phyloP scores from a whole-genome alignment of 2,113 vertebrate genomes.

The Dissostichus mawsoni region DNA sequence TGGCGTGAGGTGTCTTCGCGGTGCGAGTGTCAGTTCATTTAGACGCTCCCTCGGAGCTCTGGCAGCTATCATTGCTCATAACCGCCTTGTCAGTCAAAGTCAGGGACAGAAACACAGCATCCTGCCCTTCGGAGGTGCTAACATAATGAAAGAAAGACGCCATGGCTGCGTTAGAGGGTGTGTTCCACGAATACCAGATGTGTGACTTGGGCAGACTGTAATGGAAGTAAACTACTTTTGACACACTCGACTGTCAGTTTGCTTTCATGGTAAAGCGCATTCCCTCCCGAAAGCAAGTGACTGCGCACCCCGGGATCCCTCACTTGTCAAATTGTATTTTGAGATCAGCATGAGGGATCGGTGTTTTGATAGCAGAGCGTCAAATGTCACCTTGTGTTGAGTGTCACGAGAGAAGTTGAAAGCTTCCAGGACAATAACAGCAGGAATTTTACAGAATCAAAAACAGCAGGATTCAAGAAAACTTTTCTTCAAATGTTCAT shows the following conservation, averaged over 20 bases:
- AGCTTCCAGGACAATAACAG: slow-evolving; percentile 11
- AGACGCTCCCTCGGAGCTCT: slow-evolving; percentile 70
- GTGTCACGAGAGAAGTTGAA: slow-evolving; percentile 12
- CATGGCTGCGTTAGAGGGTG: slow-evolving; percentile 24
- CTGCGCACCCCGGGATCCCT: slow-evolving; percentile 54
- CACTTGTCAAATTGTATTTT: slow-evolving; percentile 66
- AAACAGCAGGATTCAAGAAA: not conserved
- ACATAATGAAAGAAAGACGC: slow-evolving; percentile 63
- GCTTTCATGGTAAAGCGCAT: slow-evolving; percentile 61
- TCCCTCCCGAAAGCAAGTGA: slow-evolving; percentile 45
- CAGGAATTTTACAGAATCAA: not conserved
- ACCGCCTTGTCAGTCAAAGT: slow-evolving; percentile 79
- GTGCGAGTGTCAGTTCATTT: slow-evolving; percentile 77
- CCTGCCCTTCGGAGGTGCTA: slow-evolving; percentile 65
- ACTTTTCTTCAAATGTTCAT: not conserved
- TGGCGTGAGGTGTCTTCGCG: slow-evolving; percentile 71
- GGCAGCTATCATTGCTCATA: slow-evolving; percentile 80
- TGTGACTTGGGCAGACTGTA: slow-evolving; percentile 58
- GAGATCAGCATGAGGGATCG: slow-evolving; percentile 47
- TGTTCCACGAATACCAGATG: slow-evolving; percentile 68
- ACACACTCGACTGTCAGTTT: slow-evolving; percentile 69
- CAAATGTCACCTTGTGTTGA: slow-evolving; percentile 49
- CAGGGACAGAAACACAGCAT: slow-evolving; percentile 50
- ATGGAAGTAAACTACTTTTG: slow-evolving; percentile 72
- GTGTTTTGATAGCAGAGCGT: slow-evolving; percentile 58